phyloP scores from a whole-genome alignment of 2,888 invertebrate species.

The Tenthredo scrophulariae region DNA sequence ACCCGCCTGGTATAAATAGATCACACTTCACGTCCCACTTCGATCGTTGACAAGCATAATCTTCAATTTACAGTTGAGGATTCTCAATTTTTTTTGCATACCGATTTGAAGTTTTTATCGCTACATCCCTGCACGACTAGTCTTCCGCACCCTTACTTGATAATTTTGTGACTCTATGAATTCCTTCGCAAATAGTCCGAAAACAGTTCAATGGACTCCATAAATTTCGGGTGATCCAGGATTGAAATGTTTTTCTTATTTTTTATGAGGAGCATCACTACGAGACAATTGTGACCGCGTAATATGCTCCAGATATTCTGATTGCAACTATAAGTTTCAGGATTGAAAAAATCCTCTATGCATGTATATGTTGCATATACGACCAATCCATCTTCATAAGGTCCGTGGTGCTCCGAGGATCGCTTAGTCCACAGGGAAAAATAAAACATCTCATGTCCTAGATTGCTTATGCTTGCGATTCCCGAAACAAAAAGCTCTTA shows the following conservation, averaged over 20 bases:
- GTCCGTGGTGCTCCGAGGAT: constrained; percentile 28
- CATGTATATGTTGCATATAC: background rate
- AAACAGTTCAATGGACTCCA: background rate
- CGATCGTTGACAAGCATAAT: background rate
- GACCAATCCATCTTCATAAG: constrained; percentile 34
- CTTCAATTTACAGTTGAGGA: constrained; percentile 2
- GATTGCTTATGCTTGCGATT: constrained; percentile 23
- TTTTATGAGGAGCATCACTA: background rate
- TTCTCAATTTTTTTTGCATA: background rate
- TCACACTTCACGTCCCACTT: constrained; percentile 21
- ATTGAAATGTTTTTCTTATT: background rate
- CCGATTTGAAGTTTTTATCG: background rate
- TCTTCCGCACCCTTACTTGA: background rate
- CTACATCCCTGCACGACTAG: background rate
- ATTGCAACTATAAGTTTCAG: background rate
- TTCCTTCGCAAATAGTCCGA: background rate
- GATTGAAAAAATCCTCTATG: background rate
- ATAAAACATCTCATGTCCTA: constrained; percentile 19
- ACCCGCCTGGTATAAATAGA: constrained; percentile 45
- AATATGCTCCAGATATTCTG: background rate
- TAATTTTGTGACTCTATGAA: background rate
- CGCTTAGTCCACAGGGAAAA: constrained; percentile 5
- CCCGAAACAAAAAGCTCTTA: background rate
- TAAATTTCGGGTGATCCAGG: background rate
- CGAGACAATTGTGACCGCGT: background rate